A percentile compares a stretch with the other conserved stretches of the same genome.
Evolutionary conservation across 92 coral and sea anemone genomes (phyloP).

Genomic region (Metridium senile): DNA sequence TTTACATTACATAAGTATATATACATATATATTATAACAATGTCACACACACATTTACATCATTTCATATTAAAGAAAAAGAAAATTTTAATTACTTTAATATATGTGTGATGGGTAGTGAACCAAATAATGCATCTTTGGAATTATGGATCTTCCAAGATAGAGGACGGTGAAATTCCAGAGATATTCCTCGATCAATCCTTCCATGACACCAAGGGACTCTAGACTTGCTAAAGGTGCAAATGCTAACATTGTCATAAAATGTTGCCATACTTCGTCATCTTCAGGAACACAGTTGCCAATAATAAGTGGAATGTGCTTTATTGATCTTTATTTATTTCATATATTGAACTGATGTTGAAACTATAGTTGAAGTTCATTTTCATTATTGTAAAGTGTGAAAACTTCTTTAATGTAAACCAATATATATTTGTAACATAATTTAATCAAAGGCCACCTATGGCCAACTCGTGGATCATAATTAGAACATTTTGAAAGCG

Average conservation of each 20-base stretch:
- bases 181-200: conserved; percentile 60
- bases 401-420: too few relatives aligned
- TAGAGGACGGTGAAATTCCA: conserved; percentile 31
- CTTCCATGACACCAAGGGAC: conserved; percentile 42
- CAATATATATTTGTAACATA: too few relatives aligned
- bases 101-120: conserved; percentile 60
- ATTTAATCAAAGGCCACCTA: too few relatives aligned
- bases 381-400: too few relatives aligned
- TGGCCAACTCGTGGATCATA: too few relatives aligned
- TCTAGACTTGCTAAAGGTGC: conserved; percentile 45
- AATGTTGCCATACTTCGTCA: conserved; percentile 60
- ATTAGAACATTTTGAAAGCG: too few relatives aligned
- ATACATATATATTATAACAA: too few relatives aligned
- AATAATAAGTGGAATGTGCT: conserved; percentile 32
- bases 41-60: too few relatives aligned
- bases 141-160: conserved; percentile 59
- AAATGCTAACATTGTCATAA: conserved; percentile 37
- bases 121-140: conserved; percentile 65
- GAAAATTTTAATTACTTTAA: background rate
- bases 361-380: too few relatives aligned
- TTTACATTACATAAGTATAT: too few relatives aligned
- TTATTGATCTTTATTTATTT: too few relatives aligned
- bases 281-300: conserved; percentile 42
- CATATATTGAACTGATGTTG: too few relatives aligned
- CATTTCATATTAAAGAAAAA: background rate